Percentiles rank a stretch among this genome's conserved stretches.
Conservation (phyloP, 2,888 invertebrate genomes). For the Carcina quercana region DNA sequence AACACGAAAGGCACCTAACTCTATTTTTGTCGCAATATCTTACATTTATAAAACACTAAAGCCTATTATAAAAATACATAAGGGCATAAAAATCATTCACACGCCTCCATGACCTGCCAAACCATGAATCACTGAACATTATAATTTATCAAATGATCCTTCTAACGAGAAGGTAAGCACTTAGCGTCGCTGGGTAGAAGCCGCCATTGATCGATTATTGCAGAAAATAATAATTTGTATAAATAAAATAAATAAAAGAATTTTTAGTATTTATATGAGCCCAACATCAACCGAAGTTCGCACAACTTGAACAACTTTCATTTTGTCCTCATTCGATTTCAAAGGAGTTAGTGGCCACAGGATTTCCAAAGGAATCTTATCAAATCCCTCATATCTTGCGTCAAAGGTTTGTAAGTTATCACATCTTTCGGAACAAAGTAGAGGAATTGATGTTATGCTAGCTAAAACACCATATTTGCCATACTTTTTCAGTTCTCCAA, state of each 20-base stretch:
- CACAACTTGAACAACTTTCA: constrained; percentile 31
- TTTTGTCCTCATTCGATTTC: constrained; percentile 26
- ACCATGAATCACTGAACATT: neutral
- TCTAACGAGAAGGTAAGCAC: neutral
- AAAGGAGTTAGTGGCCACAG: constrained; percentile 38
- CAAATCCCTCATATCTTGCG: constrained; percentile 20
- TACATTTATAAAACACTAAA: too few species aligned
- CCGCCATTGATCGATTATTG: neutral
- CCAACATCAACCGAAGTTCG: constrained; percentile 35
- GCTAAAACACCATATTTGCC: constrained; percentile 37
- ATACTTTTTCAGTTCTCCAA: constrained; percentile 32
- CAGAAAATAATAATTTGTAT: neutral
- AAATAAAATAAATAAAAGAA: neutral
- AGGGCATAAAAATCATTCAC: constrained; percentile 14
- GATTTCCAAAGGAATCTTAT: constrained; percentile 34
- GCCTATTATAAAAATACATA: too few species aligned
- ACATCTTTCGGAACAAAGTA: constrained; percentile 30
- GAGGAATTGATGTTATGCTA: constrained; percentile 30
- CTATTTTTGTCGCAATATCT: too few species aligned
- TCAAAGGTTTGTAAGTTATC: constrained; percentile 27
- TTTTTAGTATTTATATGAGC: constrained; percentile 26
- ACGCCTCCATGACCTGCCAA: constrained; percentile 35
- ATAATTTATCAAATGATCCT: neutral
- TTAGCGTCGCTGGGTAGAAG: neutral
- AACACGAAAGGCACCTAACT: too few species aligned